Evolutionary conservation across 2,797 vertebrate species (phyloP), one percentile per base, ranked within the genome.

Genomic region (Pantherophis alleghaniensis): DNA sequence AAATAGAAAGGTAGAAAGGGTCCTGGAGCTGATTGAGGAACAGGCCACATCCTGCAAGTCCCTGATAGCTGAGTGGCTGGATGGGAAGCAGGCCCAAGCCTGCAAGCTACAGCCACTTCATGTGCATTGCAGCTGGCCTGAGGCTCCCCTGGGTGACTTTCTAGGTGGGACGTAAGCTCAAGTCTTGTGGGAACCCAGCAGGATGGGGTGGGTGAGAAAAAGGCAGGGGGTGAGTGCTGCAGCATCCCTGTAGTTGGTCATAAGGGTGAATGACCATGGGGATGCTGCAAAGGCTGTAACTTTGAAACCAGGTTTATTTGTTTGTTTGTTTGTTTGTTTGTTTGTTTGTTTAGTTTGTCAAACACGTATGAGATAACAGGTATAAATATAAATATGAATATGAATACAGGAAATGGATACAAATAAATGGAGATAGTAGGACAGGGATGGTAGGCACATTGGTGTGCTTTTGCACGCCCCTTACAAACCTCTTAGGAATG

Each of bases 201-300:
- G 13, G n/a, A 14, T 69, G 14, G n/a, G n/a, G 14, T 69, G 2
- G n/a, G 66, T 69, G 6, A n/a, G 14, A 69, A 69, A 18, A 9
- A 32, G 66, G n/a, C 5, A 14, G 2, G 6, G 14, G n/a, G 0
- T 7, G 14, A 69, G 2, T 1, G 66, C 14, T 1, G n/a, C 6
- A 69, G 14, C 14, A 69, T 37, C 66, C 6, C 66, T 7, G 14
- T 32, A 12, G 14, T 69, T 69, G 14, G 14, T 37, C 6, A 1
- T 37, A 37, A 37, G 7, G 7, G n/a, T 74, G 16, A 74, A 74
- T 74, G 14, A 74, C 16, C 6, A 37, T 74, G n/a, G n/a, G 7
- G 32, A 37, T 37, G 66, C n/a, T 74, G n/a, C n/a, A 37, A 2
- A 0, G 0, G 14, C 32, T 74, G 5, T 69, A 69, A 69, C n/a